Conservation (phyloP, 2,888 invertebrate genomes). For the Myopa testacea region DNA sequence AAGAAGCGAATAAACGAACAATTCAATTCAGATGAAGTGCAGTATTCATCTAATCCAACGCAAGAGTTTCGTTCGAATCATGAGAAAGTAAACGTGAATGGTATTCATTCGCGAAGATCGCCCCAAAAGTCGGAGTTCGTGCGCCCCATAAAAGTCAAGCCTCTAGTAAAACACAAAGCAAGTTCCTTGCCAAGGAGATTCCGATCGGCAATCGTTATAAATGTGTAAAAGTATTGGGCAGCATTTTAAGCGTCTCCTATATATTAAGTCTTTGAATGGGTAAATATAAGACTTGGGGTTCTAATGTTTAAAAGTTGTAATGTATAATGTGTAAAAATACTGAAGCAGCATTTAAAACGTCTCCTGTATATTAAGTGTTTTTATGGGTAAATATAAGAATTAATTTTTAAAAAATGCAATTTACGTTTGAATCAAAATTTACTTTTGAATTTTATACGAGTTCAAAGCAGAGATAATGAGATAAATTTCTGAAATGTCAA, state of each 20-base stretch:
- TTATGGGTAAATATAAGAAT: too few relatives aligned
- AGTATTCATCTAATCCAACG: conserved; percentile 47
- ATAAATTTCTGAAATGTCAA: too few relatives aligned
- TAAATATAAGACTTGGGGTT: not conserved
- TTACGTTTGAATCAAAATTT: too few relatives aligned
- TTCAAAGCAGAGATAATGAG: too few relatives aligned
- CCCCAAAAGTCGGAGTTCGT: conserved; percentile 54
- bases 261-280: too few relatives aligned
- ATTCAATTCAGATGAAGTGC: conserved; percentile 53
- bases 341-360: not conserved
- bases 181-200: conserved; percentile 51
- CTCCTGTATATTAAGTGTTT: too few relatives aligned
- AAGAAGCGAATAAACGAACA: conserved; percentile 58
- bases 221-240: conserved; percentile 49
- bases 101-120: conserved; percentile 54
- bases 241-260: not conserved
- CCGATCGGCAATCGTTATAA: conserved; percentile 61
- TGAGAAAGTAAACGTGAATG: not conserved
- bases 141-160: conserved; percentile 54
- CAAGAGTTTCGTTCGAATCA: conserved; percentile 32
- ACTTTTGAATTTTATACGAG: too few relatives aligned
- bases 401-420: too few relatives aligned
- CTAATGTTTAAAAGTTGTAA: not conserved
- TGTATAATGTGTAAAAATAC: not conserved
- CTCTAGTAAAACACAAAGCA: conserved; percentile 45